Evolutionary conservation across 2,888 invertebrate genomes (phyloP).

Genomic region (Ischnus inquisitorius): DNA sequence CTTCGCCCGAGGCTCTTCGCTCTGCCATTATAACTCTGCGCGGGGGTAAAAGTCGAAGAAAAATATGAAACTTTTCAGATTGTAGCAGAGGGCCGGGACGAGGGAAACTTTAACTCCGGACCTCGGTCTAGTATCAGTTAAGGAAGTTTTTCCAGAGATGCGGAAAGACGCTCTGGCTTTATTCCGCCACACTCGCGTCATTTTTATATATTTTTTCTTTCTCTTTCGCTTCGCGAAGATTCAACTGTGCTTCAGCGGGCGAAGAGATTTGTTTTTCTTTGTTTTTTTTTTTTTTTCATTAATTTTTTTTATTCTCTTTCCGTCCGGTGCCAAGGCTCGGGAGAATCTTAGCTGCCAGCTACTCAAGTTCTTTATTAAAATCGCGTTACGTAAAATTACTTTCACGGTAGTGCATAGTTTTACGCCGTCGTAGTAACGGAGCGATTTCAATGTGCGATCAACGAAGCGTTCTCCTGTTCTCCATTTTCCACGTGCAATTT

Average conservation of each 20-base stretch:
- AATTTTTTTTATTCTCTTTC: slow-evolving; percentile 25
- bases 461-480: slow-evolving; percentile 15
- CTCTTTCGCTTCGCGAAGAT: too few species aligned
- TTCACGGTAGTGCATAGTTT: slow-evolving; percentile 37
- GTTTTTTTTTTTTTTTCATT: slow-evolving; percentile 19
- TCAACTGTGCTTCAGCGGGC: too few species aligned
- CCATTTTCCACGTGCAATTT: slow-evolving; percentile 44
- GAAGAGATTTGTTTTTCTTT: slow-evolving; percentile 17
- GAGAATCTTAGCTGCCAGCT: slow-evolving; percentile 22
- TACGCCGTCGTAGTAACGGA: slow-evolving; percentile 9
- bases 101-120: slow-evolving; percentile 21
- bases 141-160: slow-evolving; percentile 34
- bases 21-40: neutral
- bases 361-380: slow-evolving; percentile 65
- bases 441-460: slow-evolving; percentile 19
- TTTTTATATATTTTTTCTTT: too few species aligned
- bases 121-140: slow-evolving; percentile 36
- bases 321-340: slow-evolving; percentile 15
- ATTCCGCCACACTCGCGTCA: too few species aligned
- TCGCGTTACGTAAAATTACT: slow-evolving; percentile 67
- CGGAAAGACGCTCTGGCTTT: neutral
- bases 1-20: slow-evolving; percentile 4
- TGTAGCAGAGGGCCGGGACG: neutral
- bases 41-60: slow-evolving; percentile 5
- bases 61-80: slow-evolving; percentile 37